Evolutionary conservation across 92 coral and sea anemone genomes (phyloP), one percentile per base, ranked within the genome.

Genomic region (Porites evermanni): DNA sequence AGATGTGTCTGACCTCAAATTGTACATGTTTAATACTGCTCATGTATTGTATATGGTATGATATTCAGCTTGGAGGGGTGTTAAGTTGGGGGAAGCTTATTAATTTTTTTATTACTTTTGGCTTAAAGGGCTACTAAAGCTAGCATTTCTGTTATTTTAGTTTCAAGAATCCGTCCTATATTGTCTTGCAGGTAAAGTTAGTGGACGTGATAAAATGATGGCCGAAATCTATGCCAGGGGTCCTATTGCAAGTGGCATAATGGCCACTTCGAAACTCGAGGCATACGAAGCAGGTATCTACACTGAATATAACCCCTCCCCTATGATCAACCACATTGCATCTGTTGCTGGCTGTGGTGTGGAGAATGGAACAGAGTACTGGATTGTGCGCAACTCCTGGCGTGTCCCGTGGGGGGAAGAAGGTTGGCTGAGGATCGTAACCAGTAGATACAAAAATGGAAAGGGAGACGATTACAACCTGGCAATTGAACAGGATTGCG

Each of bases 361-460:
- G 72, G 99, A 97, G 72, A 93, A 95, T 56, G 97, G 98, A 19
- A 86, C 83, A 1, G 99, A 95, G 81, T 97, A 95, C 84, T 97
- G 99, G 99, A 79, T 93, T 53, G 99, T 97, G 61, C 95, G 99
- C 26, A 97, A 97, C 87, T 97, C 98, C 6, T 97, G 99, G 99
- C 98, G 99, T 1, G 70, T 47, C 1, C 99, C 99, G 8, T 95
- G 98, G 99, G 99, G 98, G 14, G 99, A 95, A 60, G 78, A 93
- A 77, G 98, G 98, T 5, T 96, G 91, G 91, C 68, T 96, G 7
- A 85, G 95, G 50, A 95, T 97, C 29, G 99, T 97, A 2, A 97
- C 99, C 71, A 95, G 98, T 86, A 77, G 53, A 12, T 93, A 95
- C 93, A 91, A 97, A 64, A 82, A 80, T 75, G 99, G 99, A 11